Base-by-base conservation (phyloP, 1,140 invertebrate species). In the Latrodectus geometricus region DNA sequence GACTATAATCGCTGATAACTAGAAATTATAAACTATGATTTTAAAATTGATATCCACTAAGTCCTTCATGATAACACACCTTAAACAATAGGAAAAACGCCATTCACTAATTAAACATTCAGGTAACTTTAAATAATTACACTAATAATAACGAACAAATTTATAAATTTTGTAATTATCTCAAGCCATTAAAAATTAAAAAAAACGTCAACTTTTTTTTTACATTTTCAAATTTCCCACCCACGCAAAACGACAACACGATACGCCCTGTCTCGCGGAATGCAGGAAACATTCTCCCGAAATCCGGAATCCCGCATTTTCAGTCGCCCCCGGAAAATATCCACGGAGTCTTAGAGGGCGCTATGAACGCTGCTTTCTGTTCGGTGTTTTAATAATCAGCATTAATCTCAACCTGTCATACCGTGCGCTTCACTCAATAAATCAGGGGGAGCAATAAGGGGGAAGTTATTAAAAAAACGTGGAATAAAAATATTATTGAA, bases 371-470 rank as follows among this genome's bases (percentile, higher is more conserved):
- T 35, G 49, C 20, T 23, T 23, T 21, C 54, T 73, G 17, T 21
- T 21, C 35, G 48, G 48, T 48, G 56, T 76, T 84, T 84, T 84
- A 84, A 84, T 84, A 84, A 84, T 84, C 20, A 48, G 82, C 65
- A 84, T 84, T 84, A 69, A 84, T 84, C 82, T 76, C n/a, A 35
- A 50, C 61, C 82, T 76, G 82, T 84, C 82, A 61, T 23, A 76
- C 76, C 23, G 49, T 50, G 20, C 82, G 12, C 61, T 8, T 68
- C 56, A 0, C 12, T 61, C 72, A 68, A 84, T 84, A 84, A 84
- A 84, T 84, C 82, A 84, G 61, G 9, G 48, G 23, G 23, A 49
- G 14, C 61, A 48, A 8, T 68, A 84, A 68, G 73, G 73, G 72
- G 50, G 54, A 35, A 35, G 35, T 73, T 83, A 83, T 83, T 83